Conservation (phyloP, 2,797 vertebrate genomes). For the Distichodus sexfasciatus region DNA sequence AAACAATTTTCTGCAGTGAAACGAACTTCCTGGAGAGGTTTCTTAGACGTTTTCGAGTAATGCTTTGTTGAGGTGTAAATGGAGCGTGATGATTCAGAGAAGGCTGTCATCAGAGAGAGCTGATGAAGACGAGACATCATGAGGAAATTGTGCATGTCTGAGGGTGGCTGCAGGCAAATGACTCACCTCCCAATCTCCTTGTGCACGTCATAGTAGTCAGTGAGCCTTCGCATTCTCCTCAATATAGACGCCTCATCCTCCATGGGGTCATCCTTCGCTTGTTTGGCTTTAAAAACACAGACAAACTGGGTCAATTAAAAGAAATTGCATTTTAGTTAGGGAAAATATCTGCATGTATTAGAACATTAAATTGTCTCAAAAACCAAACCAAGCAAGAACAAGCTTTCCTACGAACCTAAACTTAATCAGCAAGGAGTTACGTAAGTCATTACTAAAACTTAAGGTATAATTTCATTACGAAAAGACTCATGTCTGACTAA, state of each 20-base stretch:
- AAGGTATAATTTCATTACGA: no score
- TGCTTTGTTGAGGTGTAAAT: conserved; percentile 20
- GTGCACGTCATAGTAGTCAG: conserved; percentile 89
- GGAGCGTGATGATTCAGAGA: conserved; percentile 30
- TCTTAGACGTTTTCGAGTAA: neutral
- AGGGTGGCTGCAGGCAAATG: conserved; percentile 20
- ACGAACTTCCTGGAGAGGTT: neutral
- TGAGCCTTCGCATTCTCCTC: conserved; percentile 82
- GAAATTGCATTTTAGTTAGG: no score
- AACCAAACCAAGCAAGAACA: no score
- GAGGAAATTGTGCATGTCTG: conserved; percentile 42
- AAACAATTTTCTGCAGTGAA: no score
- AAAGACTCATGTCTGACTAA: no score
- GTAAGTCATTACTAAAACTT: no score
- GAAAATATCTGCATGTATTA: no score
- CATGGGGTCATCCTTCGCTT: conserved; percentile 71
- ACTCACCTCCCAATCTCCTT: conserved; percentile 92
- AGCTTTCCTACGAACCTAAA: no score
- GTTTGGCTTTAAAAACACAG: conserved; percentile 53
- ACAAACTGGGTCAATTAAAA: neutral
- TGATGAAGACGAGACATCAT: conserved; percentile 34
- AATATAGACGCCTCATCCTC: conserved; percentile 79
- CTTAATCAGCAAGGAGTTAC: no score
- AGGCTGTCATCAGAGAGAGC: conserved; percentile 6
- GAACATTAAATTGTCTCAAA: no score